Evolutionary conservation across 2,888 invertebrate species (phyloP).

Genomic region (Agrotis segetum): DNA sequence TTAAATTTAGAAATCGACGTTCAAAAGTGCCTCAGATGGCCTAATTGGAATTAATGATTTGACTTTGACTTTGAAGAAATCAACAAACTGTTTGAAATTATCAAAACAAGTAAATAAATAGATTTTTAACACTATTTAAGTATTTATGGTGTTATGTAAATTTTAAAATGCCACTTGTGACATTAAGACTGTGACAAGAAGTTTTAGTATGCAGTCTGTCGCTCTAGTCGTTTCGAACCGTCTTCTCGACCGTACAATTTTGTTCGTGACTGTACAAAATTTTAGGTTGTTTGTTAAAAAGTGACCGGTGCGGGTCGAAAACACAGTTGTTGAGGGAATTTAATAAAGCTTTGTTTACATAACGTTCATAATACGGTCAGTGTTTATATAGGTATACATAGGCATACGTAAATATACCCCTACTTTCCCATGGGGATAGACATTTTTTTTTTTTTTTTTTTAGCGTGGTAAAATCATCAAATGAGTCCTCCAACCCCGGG

Average conservation of each 20-base stretch:
- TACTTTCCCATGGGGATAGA: not conserved
- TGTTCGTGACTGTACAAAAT: slow-evolving; percentile 1
- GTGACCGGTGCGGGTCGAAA: slow-evolving; percentile 15
- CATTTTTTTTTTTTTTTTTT: too few species aligned
- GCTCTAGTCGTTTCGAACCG: not conserved
- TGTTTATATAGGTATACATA: not conserved
- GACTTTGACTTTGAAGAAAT: too few species aligned
- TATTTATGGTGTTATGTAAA: not conserved
- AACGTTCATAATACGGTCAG: not conserved
- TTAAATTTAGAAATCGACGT: too few species aligned
- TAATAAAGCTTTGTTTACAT: slow-evolving; percentile 35
- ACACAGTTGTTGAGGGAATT: slow-evolving; percentile 32
- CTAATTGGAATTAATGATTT: too few species aligned
- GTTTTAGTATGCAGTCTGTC: not conserved
- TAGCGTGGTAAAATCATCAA: too few species aligned
- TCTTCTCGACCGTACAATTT: not conserved
- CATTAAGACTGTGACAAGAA: not conserved
- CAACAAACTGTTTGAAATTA: not conserved
- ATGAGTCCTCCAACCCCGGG: too few species aligned
- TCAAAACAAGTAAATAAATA: too few species aligned
- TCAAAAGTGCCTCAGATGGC: too few species aligned
- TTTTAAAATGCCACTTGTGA: not conserved
- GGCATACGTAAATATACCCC: not conserved
- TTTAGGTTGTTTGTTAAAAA: slow-evolving; percentile 27
- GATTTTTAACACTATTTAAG: too few species aligned